Percentiles rank a stretch among this genome's conserved stretches.
phyloP scores from a whole-genome alignment of 2,797 vertebrate genomes.

The Erethizon dorsatum region DNA sequence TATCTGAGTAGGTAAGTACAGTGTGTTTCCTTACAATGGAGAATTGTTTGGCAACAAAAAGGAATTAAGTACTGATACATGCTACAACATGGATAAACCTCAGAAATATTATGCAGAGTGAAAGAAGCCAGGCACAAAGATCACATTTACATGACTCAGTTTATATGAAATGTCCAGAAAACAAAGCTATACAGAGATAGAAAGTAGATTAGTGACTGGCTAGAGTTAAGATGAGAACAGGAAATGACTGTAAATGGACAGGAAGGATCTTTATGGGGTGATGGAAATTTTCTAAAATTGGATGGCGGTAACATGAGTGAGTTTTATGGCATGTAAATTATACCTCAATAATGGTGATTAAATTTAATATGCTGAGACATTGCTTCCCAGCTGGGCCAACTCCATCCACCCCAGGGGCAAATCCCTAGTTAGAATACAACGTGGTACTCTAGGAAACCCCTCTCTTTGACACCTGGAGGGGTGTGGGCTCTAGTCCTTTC shows the following conservation, averaged over 20 bases:
- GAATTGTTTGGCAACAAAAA: neutral
- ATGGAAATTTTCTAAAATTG: neutral
- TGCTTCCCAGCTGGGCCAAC: neutral
- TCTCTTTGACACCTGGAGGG: neutral
- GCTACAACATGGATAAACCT: neutral
- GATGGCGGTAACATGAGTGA: neutral
- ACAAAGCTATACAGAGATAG: neutral
- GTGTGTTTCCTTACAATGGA: neutral
- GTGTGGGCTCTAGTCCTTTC: neutral
- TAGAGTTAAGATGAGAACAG: neutral
- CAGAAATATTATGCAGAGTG: neutral
- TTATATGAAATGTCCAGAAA: neutral
- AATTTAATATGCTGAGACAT: neutral
- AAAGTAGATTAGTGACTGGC: neutral
- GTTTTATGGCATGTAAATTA: slow-evolving; percentile 56
- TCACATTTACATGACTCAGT: neutral
- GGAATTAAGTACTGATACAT: neutral
- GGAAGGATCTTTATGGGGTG: neutral
- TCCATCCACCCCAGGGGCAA: neutral
- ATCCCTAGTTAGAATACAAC: neutral
- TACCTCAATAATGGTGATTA: neutral
- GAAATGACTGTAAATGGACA: neutral
- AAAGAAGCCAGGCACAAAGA: neutral
- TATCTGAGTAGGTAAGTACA: neutral
- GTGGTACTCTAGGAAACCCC: slow-evolving; percentile 14